Base-by-base conservation (phyloP, 2,888 invertebrate species). In the Rugalucina vietnamica region DNA sequence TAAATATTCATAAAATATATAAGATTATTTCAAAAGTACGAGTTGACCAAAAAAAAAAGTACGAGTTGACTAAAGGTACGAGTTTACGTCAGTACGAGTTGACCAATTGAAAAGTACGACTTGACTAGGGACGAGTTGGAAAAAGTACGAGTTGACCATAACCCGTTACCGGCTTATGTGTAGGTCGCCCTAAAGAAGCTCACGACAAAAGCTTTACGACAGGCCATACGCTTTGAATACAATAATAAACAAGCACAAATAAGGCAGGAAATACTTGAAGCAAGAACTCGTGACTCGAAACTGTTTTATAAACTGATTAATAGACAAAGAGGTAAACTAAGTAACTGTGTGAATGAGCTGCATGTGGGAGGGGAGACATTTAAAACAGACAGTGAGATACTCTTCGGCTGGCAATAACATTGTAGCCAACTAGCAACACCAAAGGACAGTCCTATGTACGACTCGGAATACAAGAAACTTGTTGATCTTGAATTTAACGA, bases 371-470 rank as follows among this genome's bases (percentile, higher is more conserved):
- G 27, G 8, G 8, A 50, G 21, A 24, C 29, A 12, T 73, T 27
- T 49, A 43, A 18, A 50, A 49, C 39, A 2, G 49, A 73, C 18
- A 12, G 1, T 27, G 27, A 60, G 10, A 73, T 50, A n/a, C 29
- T 73, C n/a, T 24, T 29, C 29, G 73, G 73, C 32, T 73, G 39
- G 32, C 43, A 50, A 1, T 29, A 73, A n/a, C 73, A 73, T 50
- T 73, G 49, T 29, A 21, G 29, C 18, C 32, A 21, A 8, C 49
- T 73, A 18, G 73, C 29, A 5, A 2, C 24, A 24, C 49, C 39
- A 14, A 10, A 14, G 1, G 12, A 32, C n/a, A 50, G 29, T 50
- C 49, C 39, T 3, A 21, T n/a, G 1, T 73, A 29, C 24, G 73
- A 73, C 50, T 8, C 49, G 5, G 27, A 49, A 29, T 73, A 73